Base-by-base conservation (phyloP, 2,113 vertebrate species). In the Argyrosomus japonicus region DNA sequence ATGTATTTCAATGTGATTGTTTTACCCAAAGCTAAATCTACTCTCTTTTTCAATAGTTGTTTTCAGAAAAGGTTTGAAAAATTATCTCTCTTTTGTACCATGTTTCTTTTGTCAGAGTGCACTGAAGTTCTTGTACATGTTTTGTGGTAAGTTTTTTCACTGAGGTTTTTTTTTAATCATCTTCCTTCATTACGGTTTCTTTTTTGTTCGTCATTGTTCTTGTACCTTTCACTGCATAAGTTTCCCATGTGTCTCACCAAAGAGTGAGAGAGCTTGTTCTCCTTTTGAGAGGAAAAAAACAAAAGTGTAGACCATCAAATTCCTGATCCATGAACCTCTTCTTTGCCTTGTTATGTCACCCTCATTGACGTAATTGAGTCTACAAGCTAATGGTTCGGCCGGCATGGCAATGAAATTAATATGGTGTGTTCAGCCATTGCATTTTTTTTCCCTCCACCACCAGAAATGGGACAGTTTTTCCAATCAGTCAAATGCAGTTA, bases 401-500 rank as follows among this genome's bases (percentile, higher is more conserved):
- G 1, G 17, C 68, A 32, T 54, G 58, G 75, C 68, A 68, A 72
- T 90, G 85, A 86, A 89, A 91, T 88, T 79, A 86, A 88, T 85
- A 87, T 3, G 67, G 68, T 57, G 75, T 84, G 82, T 77, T 93
- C 75, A 68, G 43, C 48, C 76, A 15, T 70, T 45, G 48, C 79
- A 58, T 78, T 85, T 65, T 51, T 87, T 63, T 71, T n/a, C 13
- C n/a, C 73, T 62, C 23, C 43, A 15, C 77, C 29, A 75, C 54
- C 64, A 82, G 72, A 90, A 89, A 83, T 36, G 11, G 68, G 71
- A 45, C 40, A 21, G 45, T 81, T 87, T 84, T 57, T 81, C 81
- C 69, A 87, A 83, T 93, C 79, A 82, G 79, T 85, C 72, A 83
- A 85, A 86, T 36, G 86, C 81, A 74, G 83, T 87, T 88, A 83